Base-by-base conservation (phyloP, 1,140 invertebrate species). In the Drosophila lowei region DNA sequence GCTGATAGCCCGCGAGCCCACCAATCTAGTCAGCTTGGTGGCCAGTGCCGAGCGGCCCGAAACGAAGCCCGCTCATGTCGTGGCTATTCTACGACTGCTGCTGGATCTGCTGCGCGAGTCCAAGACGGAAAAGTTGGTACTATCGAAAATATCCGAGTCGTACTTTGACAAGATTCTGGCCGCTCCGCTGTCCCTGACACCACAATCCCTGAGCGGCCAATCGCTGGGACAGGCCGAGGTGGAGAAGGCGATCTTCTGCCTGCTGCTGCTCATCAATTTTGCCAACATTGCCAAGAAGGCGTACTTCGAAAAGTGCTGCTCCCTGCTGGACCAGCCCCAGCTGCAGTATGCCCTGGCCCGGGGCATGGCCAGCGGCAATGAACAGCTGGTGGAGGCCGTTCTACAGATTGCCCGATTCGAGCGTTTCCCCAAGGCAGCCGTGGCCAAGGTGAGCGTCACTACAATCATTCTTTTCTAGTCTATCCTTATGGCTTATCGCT, bases 101-200 rank as follows among this genome's bases (percentile, higher is more conserved):
- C 43, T 88, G 2, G 61, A 60, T 5, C 55, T 91, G 23, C 52
- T 91, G 42, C 58, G 72, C 21, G 80, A 89, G 25, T 13, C 60
- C 0, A 90, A 90, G 61, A 91, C 90, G 0, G 84, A 91, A 16
- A 91, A 91, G 25, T 43, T 91, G 50, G 77, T 91, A 18, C 71
- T 91, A 1, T 76, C 90, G 6, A 89, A 90, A 38, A 79, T 91
- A 5, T 77, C 73, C 0, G 90, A 91, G 50, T 91, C 90, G 2
- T 91, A 89, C 49, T 91, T 91, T 28, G 90, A 91, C 58, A 91
- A 91, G 55, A 91, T 91, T 11, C 53, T 91, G 3, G 56, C 80
- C 0, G 66, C 76, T 0, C 68, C 90, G 1, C 25, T 89, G 0
- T 54, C 60, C 0, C 50, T 89, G 0, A 50, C 79, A 25, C 70